Evolutionary conservation across 2,797 vertebrate species (phyloP).

Genomic region (Cebuella pygmaea): DNA sequence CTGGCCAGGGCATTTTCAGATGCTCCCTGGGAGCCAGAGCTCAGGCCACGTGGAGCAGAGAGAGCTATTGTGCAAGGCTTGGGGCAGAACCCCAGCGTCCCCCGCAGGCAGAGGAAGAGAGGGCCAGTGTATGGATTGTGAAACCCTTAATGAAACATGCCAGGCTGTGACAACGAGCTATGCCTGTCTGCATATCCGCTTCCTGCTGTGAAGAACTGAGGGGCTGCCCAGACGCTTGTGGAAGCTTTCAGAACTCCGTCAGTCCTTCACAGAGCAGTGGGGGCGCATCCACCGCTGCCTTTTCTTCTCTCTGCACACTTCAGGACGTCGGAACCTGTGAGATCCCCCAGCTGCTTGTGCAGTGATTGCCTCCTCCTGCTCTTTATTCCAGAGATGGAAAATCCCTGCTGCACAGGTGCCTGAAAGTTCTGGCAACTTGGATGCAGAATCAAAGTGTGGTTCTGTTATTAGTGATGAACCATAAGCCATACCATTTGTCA

Average conservation of each 20-base stretch:
- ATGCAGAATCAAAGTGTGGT: not conserved
- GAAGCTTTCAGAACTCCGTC: not conserved
- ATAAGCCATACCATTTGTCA: not conserved
- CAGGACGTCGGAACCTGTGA: not conserved
- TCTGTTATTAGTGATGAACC: not conserved
- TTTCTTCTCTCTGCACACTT: not conserved
- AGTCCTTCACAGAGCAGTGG: not conserved
- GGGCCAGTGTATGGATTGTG: not conserved
- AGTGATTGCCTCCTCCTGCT: not conserved
- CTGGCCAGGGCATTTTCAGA: not conserved
- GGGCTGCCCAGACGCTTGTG: not conserved
- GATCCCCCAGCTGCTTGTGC: not conserved
- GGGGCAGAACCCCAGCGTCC: too few species aligned
- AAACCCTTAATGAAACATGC: not conserved
- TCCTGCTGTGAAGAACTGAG: not conserved
- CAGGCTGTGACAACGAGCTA: not conserved
- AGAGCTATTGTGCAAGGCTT: not conserved
- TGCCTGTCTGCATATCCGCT: not conserved
- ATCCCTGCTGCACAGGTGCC: not conserved
- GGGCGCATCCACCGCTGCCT: fast-evolving
- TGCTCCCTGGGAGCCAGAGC: not conserved
- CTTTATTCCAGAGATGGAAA: not conserved
- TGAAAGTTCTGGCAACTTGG: not conserved
- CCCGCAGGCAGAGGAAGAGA: not conserved
- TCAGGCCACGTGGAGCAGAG: not conserved